A percentile compares a stretch with the other conserved stretches of the same genome.
phyloP scores from a whole-genome alignment of 2,113 vertebrate species.

The Caranx melampygus region DNA sequence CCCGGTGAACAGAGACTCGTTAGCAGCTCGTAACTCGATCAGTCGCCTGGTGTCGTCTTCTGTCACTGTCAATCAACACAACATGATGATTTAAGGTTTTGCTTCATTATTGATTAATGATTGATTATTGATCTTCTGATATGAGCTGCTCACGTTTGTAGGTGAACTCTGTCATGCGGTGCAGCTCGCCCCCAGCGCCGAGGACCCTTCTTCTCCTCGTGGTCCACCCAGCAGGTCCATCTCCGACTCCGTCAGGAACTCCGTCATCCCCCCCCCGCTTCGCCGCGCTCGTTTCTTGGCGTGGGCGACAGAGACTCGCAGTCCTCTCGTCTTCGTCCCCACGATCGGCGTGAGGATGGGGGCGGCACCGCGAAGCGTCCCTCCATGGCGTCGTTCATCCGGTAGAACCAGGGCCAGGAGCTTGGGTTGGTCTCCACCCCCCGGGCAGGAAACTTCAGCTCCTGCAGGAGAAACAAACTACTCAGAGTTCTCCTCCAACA shows the following conservation, averaged over 20 bases:
- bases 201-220: conserved; percentile 69
- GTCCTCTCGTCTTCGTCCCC: conserved; percentile 79
- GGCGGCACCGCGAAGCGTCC: conserved; percentile 73
- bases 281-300: conserved; percentile 63
- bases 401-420: conserved; percentile 85
- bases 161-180: conserved; percentile 65
- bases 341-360: conserved; percentile 74
- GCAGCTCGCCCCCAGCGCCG: conserved; percentile 64
- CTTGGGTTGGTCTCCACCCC: conserved; percentile 74
- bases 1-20: conserved; percentile 82
- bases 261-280: conserved; percentile 68
- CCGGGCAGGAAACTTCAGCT: conserved; percentile 76
- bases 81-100: too few relatives aligned
- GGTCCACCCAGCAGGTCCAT: conserved; percentile 78
- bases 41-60: conserved; percentile 81
- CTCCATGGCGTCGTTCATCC: conserved; percentile 84
- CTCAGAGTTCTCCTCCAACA: too few relatives aligned
- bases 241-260: conserved; percentile 80
- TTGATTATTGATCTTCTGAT: too few relatives aligned
- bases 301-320: conserved; percentile 64
- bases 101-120: too few relatives aligned
- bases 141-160: conserved; percentile 72
- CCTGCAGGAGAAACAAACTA: conserved; percentile 52
- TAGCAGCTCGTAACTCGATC: conserved; percentile 81
- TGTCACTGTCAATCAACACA: conserved; percentile 62